Conservation (phyloP, 2,113 vertebrate species). For the Erythrocebus patas region DNA sequence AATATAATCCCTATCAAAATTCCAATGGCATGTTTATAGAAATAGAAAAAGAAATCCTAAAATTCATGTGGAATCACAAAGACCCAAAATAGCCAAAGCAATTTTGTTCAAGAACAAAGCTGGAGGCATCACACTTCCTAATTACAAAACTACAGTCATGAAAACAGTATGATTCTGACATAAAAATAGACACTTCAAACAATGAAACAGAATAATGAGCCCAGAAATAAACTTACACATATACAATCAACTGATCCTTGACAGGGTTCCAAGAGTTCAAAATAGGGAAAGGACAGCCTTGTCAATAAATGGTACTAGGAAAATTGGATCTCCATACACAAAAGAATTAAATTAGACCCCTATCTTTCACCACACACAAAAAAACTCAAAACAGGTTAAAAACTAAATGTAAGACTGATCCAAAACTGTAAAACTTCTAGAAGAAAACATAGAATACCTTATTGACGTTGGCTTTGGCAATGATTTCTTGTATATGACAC, state of each 20-base stretch:
- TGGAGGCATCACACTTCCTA: background rate
- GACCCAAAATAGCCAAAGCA: background rate
- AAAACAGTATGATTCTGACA: background rate
- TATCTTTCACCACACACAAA: background rate
- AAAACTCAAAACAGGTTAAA: background rate
- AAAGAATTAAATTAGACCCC: background rate
- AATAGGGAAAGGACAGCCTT: background rate
- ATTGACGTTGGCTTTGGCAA: background rate
- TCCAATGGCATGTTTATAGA: background rate
- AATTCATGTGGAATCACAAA: background rate
- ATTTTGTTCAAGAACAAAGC: background rate
- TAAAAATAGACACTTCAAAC: background rate
- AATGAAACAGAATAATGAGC: background rate
- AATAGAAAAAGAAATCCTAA: background rate
- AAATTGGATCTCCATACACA: no score
- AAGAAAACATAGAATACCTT: background rate
- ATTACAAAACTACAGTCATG: background rate
- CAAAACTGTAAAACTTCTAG: background rate
- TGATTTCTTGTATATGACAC: background rate
- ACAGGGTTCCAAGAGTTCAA: background rate
- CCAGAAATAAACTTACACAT: background rate
- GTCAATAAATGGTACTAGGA: background rate
- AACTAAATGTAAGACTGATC: background rate
- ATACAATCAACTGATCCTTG: background rate
- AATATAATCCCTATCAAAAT: background rate